Base-by-base conservation (phyloP, 1,140 invertebrate species). In the Caenorhabditis briggsae region DNA sequence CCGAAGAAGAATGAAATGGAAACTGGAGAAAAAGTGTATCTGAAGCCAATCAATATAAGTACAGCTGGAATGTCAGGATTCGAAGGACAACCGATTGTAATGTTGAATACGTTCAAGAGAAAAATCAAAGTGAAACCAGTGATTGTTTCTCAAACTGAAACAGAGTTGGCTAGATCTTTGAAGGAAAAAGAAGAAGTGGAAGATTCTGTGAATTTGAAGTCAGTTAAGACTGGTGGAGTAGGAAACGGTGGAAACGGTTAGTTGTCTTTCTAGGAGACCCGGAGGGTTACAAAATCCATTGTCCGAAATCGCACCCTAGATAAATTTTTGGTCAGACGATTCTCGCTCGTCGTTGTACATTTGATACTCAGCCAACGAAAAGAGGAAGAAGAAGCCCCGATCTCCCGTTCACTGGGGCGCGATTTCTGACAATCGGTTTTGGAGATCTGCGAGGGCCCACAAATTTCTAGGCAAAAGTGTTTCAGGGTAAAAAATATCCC, bases 111-210 rank as follows among this genome's bases (percentile, higher is more conserved):
- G 12, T 78, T 46, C 18, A 50, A 78, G 23, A 78, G 70, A 78
- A 78, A 78, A 50, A 23, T 78, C 3, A 78, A 78, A 50, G 70
- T 78, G 70, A 78, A 78, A 53, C 70, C 70, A 25, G 70, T 78
- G 6, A 53, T 78, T 23, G 46, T 78, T 14, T 78, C 70, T 23
- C 70, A 78, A 50, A 78, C 46, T 11, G 70, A 78, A 25, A 78
- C 70, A 2, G 70, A 78, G 50, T 50, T 78, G 70, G 41, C 6
- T 23, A n/a, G 70, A 23, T 9, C 33, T 5, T 43, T 48, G 43
- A 78, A 50, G 11, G 70, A 78, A 23, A 78, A 78, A 50, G 70
- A 78, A n/a, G 70, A 50, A 25, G 23, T 11, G 1, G 70, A 78
- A n/a, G 70, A 78, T 50, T 48, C 43, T 14, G 50, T 53, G 0